Evolutionary conservation across 2,113 vertebrate species (phyloP).

Genomic region (Falcunculus frontatus): DNA sequence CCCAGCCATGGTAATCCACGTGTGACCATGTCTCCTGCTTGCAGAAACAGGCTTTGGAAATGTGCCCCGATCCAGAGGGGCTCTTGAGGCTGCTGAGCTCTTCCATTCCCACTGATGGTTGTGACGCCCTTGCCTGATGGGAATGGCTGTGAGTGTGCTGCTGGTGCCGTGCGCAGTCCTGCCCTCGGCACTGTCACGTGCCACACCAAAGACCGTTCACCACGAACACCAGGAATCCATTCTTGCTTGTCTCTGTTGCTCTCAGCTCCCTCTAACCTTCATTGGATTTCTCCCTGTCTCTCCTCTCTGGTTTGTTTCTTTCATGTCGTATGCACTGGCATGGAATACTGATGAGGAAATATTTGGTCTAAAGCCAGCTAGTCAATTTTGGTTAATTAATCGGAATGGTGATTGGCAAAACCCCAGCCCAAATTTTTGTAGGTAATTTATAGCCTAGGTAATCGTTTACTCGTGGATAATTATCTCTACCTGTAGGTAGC

Average conservation of each 20-base stretch:
- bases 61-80: fast-evolving
- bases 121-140: fast-evolving
- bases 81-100: background rate
- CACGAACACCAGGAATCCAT: background rate
- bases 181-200: fast-evolving
- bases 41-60: fast-evolving
- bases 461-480: constrained; percentile 61
- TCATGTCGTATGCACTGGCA: background rate
- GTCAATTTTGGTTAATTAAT: constrained; percentile 69
- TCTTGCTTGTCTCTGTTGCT: background rate
- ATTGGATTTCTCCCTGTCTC: background rate
- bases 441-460: constrained; percentile 66
- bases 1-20: fast-evolving
- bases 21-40: fast-evolving
- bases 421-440: constrained; percentile 68
- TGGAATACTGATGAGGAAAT: constrained; percentile 60
- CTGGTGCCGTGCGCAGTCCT: fast-evolving
- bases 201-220: fast-evolving
- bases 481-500: constrained; percentile 60
- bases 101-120: fast-evolving
- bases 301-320: constrained; percentile 26
- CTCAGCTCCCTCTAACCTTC: background rate
- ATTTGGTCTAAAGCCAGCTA: constrained; percentile 60
- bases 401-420: constrained; percentile 69
- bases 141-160: background rate